Conservation (phyloP, 2,797 vertebrate genomes). For the Sebastes vulpes region DNA sequence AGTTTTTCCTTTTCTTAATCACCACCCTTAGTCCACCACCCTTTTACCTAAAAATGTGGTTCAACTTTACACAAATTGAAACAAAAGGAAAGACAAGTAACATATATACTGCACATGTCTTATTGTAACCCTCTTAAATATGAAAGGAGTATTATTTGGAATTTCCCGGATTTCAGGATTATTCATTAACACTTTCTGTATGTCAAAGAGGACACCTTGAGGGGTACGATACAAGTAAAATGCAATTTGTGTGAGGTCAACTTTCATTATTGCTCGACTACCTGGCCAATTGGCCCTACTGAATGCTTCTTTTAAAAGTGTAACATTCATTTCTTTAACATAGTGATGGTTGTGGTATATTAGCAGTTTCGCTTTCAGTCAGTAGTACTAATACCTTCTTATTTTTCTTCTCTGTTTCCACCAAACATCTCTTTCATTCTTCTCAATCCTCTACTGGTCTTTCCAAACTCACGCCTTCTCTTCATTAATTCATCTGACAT, state of each 20-base stretch:
- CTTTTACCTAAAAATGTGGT: too few species aligned
- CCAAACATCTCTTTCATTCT: not conserved
- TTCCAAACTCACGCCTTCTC: not conserved
- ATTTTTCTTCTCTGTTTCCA: constrained; percentile 52
- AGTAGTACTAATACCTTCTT: constrained; percentile 57
- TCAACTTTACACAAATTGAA: too few species aligned
- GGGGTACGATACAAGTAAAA: too few species aligned
- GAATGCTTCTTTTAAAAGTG: not conserved
- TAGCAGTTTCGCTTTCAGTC: not conserved
- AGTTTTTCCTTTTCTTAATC: not conserved
- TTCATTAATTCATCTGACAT: constrained; percentile 39
- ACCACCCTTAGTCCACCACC: not conserved
- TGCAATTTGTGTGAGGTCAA: not conserved
- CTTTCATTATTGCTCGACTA: too few species aligned
- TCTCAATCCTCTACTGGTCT: too few species aligned
- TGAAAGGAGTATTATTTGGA: too few species aligned
- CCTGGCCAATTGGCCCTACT: not conserved
- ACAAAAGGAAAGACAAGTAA: too few species aligned
- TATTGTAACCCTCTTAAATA: too few species aligned
- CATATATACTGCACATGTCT: too few species aligned
- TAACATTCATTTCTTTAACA: not conserved
- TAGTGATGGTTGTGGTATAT: constrained; percentile 28
- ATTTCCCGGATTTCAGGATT: too few species aligned
- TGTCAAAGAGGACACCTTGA: too few species aligned
- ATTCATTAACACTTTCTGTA: too few species aligned